phyloP scores from a whole-genome alignment of 2,113 vertebrate genomes.

The Natator depressus region DNA sequence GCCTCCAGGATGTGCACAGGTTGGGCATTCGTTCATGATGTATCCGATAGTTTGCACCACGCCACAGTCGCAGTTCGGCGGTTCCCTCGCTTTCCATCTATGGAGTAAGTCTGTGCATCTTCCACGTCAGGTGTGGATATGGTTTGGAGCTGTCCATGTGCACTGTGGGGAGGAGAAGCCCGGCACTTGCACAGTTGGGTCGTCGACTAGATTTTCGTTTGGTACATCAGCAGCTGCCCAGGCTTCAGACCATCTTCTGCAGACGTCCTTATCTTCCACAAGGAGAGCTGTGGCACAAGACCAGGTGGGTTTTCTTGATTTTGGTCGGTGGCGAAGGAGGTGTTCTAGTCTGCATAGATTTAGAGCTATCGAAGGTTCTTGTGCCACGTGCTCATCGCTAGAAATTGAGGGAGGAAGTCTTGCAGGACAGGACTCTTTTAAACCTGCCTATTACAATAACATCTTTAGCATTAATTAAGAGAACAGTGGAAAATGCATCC shows the following conservation, averaged over 20 bases:
- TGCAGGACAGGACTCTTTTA: background rate
- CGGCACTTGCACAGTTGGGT: background rate
- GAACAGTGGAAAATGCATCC: background rate
- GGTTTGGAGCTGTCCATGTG: background rate
- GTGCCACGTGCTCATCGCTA: background rate
- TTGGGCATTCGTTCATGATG: background rate
- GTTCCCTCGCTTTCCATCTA: background rate
- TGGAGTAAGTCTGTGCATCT: background rate
- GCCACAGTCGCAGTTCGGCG: background rate
- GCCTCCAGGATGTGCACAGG: background rate
- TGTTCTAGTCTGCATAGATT: background rate
- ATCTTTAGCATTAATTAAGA: rapidly evolving
- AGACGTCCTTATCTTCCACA: background rate
- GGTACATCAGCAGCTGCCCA: background rate
- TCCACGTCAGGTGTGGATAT: background rate
- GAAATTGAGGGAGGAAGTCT: background rate
- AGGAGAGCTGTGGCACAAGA: background rate
- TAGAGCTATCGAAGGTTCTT: rapidly evolving
- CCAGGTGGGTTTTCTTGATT: background rate
- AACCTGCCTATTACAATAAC: rapidly evolving
- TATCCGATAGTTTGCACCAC: background rate
- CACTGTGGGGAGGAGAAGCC: background rate
- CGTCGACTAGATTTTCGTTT: background rate
- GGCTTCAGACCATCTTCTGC: background rate
- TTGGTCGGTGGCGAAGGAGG: background rate